Base-by-base conservation (phyloP, 2,113 vertebrate species). In the Thomomys bottae region DNA sequence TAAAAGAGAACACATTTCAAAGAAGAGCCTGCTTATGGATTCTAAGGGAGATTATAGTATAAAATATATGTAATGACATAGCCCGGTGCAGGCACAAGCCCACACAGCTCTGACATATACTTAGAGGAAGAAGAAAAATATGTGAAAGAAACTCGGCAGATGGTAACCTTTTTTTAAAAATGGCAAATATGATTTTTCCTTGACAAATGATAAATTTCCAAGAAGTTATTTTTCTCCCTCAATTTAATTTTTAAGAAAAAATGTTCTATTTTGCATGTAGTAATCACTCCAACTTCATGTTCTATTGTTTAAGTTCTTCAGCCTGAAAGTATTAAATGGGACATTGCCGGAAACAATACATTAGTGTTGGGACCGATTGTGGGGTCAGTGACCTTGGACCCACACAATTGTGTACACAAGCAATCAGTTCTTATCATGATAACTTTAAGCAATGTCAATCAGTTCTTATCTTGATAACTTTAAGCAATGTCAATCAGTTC, bases 31-130 rank as follows among this genome's bases (percentile, higher is more conserved):
- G 90, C 92, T 96, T 94, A 94, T 96, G 91, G 77, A 96, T 95
- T 88, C 67, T 67, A 70, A 97, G 59, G 95, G 75, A 93, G 59
- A 97, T 96, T 97, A 92, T 81, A 96, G 94, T 85, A 97, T 36
- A 1, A 97, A 42, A 45, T 94, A 96, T 95, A 96, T 76, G 70
- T 97, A 97, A 98, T 97, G 49, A 96, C 88, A 96, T 45, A 97
- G 71, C 95, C 88, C 80, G 88, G 78, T 77, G 57, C 85, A 95
- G 66, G 77, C 89, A 92, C 75, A 88, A 10, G 21, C 57, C 83
- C 94, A 92, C 94, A 89, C 68, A 93, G 86, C 83, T 77, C 90
- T 40, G 95, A 85, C 91, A 89, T 96, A 32, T 85, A 91, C 93
- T 95, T 95, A 90, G 70, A 95, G 63, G 61, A 21, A 84, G 42